Evolutionary conservation across 2,888 invertebrate species (phyloP), one percentile per base, ranked within the genome.

Genomic region (Priocnemis perturbator): DNA sequence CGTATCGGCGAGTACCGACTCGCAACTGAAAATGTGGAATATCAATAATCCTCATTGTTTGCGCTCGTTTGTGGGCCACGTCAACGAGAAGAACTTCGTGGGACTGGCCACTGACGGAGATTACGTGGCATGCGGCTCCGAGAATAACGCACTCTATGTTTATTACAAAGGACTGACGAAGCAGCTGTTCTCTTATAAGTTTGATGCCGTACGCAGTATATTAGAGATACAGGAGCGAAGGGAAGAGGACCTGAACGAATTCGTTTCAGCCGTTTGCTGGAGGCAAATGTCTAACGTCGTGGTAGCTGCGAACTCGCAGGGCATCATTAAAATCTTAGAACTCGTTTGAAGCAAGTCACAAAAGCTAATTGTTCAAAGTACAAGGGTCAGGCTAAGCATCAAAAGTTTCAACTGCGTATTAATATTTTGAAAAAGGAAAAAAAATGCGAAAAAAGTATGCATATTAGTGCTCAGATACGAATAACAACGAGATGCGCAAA

Each of bases 191-290:
- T 94, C 93, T 64, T 96, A 95, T 89, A 94, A 96, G 85, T 98
- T 98, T 90, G 97, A 97, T 84, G 93, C 95, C 5, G 93, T 94
- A 21, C 91, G 94, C 66, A 95, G 95, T 78, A 93, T 96, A 79
- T 88, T 96, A 77, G 94, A 94, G 71, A 77, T 87, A 26, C 93
- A 93, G 76, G 94, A 94, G 73, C 93, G 94, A 83, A 91, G 95
- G 48, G 96, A 96, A 81, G 96, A 96, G 83, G 97, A 97, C 86
- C 93, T 95, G 1, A 95, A 95, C 77, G 97, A 98, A 90, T 98
- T 98, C 91, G 97, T 98, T 59, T 97, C 97, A 15, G 98, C 98
- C 0, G 97, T 98, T 5, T 97, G 97, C 86, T 98, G 98, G 97
- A 92, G 95, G 75, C 94, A 95, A 88, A 93, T 94, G 80, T 94